Percentiles rank a stretch among this genome's conserved stretches.
These are phyloP conservation scores for Phlogophora meticulosa DNA, from an alignment of 2,888 invertebrate genomes.

Conservation along the genomic window DNA sequence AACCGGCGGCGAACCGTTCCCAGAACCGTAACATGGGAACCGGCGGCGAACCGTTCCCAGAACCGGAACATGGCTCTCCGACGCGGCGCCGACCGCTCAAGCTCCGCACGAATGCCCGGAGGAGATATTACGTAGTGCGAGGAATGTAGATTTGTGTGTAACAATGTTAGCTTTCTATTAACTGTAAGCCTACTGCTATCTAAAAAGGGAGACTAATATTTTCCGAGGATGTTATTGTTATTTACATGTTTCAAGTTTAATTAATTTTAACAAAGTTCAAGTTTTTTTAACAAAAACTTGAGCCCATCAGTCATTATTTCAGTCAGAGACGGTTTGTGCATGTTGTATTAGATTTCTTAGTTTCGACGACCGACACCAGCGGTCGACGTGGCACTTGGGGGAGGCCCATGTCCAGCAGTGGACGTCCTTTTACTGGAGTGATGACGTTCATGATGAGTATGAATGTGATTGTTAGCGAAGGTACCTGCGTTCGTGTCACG, in stretches of 20 bases:
- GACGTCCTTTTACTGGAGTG: too few species aligned
- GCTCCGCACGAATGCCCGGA: not conserved
- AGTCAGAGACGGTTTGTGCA: too few species aligned
- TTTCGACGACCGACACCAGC: too few species aligned
- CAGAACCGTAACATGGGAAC: not conserved
- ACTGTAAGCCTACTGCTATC: not conserved
- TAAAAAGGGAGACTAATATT: not conserved
- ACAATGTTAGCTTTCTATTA: slow-evolving; percentile 20
- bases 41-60: not conserved
- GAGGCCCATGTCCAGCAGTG: too few species aligned
- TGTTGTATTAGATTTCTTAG: too few species aligned
- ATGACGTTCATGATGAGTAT: too few species aligned
- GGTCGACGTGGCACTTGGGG: too few species aligned
- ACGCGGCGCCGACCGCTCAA: not conserved
- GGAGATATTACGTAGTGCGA: slow-evolving; percentile 8
- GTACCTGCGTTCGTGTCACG: slow-evolving; percentile 76
- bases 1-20: not conserved
- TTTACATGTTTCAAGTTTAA: not conserved
- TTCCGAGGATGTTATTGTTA: not conserved
- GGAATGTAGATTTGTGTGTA: not conserved
- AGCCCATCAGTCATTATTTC: too few species aligned
- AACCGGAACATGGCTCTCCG: not conserved
- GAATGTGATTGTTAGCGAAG: too few species aligned
- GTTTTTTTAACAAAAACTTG: too few species aligned
- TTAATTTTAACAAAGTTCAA: too few species aligned